Evolutionary conservation across 2,888 invertebrate genomes (phyloP).

Genomic region (Danaus chrysippus): DNA sequence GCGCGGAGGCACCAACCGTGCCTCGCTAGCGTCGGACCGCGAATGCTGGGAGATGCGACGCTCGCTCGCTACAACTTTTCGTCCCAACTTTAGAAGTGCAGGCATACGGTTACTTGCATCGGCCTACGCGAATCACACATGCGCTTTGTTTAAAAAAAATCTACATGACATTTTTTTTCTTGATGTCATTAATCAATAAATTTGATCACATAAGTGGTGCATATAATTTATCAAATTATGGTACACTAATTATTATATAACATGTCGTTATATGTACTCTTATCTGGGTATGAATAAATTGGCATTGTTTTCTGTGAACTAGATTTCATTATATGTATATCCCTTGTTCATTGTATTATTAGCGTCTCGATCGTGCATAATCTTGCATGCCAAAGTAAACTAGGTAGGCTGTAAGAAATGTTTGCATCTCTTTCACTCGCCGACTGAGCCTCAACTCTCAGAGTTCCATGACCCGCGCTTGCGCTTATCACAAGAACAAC

Average conservation of each 20-base stretch:
- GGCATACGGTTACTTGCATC: conserved; percentile 37
- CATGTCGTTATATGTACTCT: neutral
- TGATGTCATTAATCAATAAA: too few species aligned
- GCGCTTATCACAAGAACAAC: conserved; percentile 61
- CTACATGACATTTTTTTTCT: neutral
- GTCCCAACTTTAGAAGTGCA: conserved; percentile 41
- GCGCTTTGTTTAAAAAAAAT: conserved; percentile 34
- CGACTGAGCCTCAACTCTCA: conserved; percentile 48
- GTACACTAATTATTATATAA: neutral
- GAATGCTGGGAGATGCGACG: conserved; percentile 49
- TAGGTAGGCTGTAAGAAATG: conserved; percentile 33
- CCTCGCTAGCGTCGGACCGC: conserved; percentile 62
- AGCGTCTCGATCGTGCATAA: conserved; percentile 24
- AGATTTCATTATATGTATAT: conserved; percentile 12
- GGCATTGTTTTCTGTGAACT: conserved; percentile 9
- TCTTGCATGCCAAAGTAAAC: conserved; percentile 33
- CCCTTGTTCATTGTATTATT: conserved; percentile 23
- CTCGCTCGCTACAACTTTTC: conserved; percentile 44
- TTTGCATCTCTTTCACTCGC: conserved; percentile 37
- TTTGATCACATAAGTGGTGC: too few species aligned
- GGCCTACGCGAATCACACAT: conserved; percentile 47
- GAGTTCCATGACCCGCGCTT: conserved; percentile 71
- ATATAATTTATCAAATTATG: neutral
- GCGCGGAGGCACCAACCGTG: conserved; percentile 60
- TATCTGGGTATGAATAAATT: neutral